Base-by-base conservation (phyloP, 1,140 invertebrate genomes). In the Panulirus ornatus region DNA sequence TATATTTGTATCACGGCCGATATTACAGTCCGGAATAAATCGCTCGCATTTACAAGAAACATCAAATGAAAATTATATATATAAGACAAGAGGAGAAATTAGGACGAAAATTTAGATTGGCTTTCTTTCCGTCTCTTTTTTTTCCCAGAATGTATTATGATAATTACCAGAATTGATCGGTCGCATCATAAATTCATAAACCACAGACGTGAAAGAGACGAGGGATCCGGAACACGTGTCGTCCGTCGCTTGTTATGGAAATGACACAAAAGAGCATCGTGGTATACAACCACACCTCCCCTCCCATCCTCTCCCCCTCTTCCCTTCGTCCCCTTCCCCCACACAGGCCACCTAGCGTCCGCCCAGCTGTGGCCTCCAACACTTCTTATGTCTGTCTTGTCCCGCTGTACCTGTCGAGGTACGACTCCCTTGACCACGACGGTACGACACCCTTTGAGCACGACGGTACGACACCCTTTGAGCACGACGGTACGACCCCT, bases 181-280 rank as follows among this genome's bases (percentile, higher is more conserved):
- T 81, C 47, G 66, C 85, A 87, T 87, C 85, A 87, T 87, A 87
- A 87, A 87, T 87, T 87, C 85, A 87, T 87, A 87, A 87, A 79
- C 75, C 73, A 44, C 73, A 87, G 36, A 34, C 85, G 38, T 84
- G 40, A 84, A 73, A 73, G 83, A 70, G 42, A 84, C n/a, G n/a
- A 84, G 83, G 83, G 83, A 84, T 84, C 83, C n/a, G 27, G 75
- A 73, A 79, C 85, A 87, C 85, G 85, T 87, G 85, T 87, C 85
- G 75, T 40, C 51, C 75, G 75, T 38, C 73, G 54, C 85, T 87
- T 87, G 85, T 87, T 87, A 87, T 87, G 85, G 73, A 79, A 87
- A 87, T 87, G 34, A n/a, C 75, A 79, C 85, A 87, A 58, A 87
- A 87, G 75, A 87, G 54, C 73, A 78, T 76, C 73, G 51, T 66